Conservation (phyloP, 2,113 vertebrate species). For the Heterochromis multidens region DNA sequence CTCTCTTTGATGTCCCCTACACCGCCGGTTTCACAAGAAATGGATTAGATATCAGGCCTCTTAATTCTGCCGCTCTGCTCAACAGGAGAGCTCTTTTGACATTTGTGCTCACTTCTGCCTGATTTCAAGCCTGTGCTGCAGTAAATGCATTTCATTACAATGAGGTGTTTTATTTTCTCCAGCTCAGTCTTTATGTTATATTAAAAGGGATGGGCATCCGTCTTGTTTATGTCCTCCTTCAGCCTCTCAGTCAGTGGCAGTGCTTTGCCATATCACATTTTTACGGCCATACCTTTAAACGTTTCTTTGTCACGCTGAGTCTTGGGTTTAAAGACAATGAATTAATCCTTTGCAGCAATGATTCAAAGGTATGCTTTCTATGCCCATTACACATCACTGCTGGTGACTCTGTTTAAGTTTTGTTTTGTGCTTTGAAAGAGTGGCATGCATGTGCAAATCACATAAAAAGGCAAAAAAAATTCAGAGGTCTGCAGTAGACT, state of each 20-base stretch:
- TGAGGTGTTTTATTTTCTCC: slow-evolving; percentile 70
- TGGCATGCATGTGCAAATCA: background rate
- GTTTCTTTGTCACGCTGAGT: slow-evolving; percentile 59
- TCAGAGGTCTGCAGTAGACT: background rate
- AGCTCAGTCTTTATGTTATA: slow-evolving; percentile 73
- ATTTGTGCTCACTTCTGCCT: slow-evolving; percentile 67
- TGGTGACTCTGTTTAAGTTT: background rate
- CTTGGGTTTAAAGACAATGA: slow-evolving; percentile 61
- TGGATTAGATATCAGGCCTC: slow-evolving; percentile 73
- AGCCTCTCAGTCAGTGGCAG: slow-evolving; percentile 69
- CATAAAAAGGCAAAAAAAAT: background rate
- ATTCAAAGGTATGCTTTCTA: slow-evolving; percentile 37
- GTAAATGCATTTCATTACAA: slow-evolving; percentile 77
- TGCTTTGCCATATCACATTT: slow-evolving; percentile 74
- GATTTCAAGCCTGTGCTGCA: slow-evolving; percentile 67
- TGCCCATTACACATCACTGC: background rate
- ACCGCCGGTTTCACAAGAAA: slow-evolving; percentile 72
- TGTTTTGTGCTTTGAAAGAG: background rate
- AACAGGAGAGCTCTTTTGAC: slow-evolving; percentile 70
- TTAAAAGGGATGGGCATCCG: slow-evolving; percentile 71
- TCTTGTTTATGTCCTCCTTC: slow-evolving; percentile 75
- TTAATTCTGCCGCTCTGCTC: slow-evolving; percentile 67
- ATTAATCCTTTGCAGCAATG: slow-evolving; percentile 54
- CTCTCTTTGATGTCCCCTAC: slow-evolving; percentile 72
- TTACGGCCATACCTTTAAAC: slow-evolving; percentile 68